Evolutionary conservation across 2,113 vertebrate genomes (phyloP), one percentile per base, ranked within the genome.

Genomic region (Pogona vitticeps): DNA sequence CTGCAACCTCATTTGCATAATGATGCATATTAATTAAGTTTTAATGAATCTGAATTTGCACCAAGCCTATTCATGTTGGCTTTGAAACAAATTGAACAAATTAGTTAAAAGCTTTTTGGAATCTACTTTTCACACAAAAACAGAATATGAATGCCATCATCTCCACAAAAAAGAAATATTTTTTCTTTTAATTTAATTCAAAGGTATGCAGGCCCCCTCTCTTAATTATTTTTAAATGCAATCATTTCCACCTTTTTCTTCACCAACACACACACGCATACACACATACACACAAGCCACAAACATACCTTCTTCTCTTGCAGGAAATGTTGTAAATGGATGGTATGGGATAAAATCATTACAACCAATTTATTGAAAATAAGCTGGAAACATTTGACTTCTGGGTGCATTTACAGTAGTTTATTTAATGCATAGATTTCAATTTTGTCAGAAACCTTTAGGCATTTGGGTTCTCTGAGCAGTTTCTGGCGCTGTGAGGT

Each of bases 1-100:
- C 98, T 98, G 98, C 98, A 99, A 95, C 98, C 98, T 99, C 98
- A 99, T 99, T 99, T 99, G 98, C 98, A 99, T 99, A 99, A 99
- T 99, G 98, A 99, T 99, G 98, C 98, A 99, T 99, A 99, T 99
- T 99, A 99, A 99, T 99, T 99, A 99, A 98, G 98, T 99, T 99
- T 99, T 99, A 99, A 99, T 99, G 98, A 99, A 99, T 99, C 98
- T 98, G 97, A 98, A 98, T 99, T 99, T 99, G 98, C 97, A 98
- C 98, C 98, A 98, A 99, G 98, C 97, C 97, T 98, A 98, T 98
- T 99, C 98, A 99, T 98, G 98, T 98, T 98, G 98, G 98, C 98
- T 98, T 98, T 99, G 98, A 98, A 99, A 99, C 98, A 99, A 99
- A 99, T 99, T 99, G 98, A 99, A 99, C 98, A 99, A 99, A 99